Percentiles rank a stretch among this genome's conserved stretches.
phyloP scores from a whole-genome alignment of 1,140 invertebrate species.

The Drosophila pallidifrons region DNA sequence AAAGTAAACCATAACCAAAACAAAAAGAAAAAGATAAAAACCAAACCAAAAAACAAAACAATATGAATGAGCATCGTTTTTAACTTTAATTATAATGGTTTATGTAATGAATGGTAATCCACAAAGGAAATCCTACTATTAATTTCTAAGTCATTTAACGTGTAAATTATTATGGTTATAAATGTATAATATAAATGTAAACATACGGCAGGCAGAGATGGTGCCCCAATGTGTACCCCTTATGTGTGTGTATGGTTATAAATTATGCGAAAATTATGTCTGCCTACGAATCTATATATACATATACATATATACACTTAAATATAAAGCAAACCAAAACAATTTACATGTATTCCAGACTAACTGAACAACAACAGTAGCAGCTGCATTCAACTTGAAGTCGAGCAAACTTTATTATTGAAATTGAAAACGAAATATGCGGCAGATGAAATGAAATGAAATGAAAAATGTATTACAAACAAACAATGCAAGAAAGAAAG shows the following conservation, averaged over 20 bases:
- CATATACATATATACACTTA: slow-evolving; percentile 10
- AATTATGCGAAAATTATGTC: slow-evolving; percentile 66
- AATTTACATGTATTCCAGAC: slow-evolving; percentile 42
- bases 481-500: slow-evolving; percentile 45
- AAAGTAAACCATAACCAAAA: slow-evolving; percentile 11
- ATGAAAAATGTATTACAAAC: slow-evolving; percentile 70
- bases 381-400: slow-evolving; percentile 60
- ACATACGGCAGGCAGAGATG: slow-evolving; percentile 14
- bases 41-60: slow-evolving; percentile 18
- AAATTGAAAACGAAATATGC: slow-evolving; percentile 59
- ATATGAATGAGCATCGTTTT: slow-evolving; percentile 58
- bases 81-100: slow-evolving; percentile 82
- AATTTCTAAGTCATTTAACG: slow-evolving; percentile 83
- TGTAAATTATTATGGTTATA: slow-evolving; percentile 84
- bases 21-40: neutral
- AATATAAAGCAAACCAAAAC: slow-evolving; percentile 6
- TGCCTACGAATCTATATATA: slow-evolving; percentile 53
- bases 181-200: slow-evolving; percentile 76
- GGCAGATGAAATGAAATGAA: slow-evolving; percentile 10
- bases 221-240: slow-evolving; percentile 3
- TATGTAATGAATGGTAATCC: slow-evolving; percentile 78
- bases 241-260: slow-evolving; percentile 52
- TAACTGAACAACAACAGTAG: slow-evolving; percentile 52
- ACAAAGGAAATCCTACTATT: slow-evolving; percentile 76
- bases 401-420: slow-evolving; percentile 54